These are phyloP conservation scores for Acipenser ruthenus DNA, from an alignment of 2,797 vertebrate genomes.

Conservation along the genomic window DNA sequence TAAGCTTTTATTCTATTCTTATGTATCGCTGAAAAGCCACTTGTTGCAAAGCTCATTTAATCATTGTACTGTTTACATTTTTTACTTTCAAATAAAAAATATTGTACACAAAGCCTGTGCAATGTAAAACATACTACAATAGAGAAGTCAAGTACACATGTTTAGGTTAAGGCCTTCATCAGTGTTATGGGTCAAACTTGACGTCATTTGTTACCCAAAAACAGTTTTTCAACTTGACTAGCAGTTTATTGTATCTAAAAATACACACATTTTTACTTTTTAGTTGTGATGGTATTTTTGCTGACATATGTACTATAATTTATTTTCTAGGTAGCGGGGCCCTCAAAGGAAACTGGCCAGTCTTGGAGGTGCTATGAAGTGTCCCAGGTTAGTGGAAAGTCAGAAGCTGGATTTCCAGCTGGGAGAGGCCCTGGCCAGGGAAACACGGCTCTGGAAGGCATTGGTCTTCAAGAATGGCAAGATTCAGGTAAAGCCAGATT, in stretches of 20 bases:
- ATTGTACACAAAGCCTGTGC: not conserved
- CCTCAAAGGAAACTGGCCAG: conserved; percentile 46
- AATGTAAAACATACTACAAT: not conserved
- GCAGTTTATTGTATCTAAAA: conserved; percentile 58
- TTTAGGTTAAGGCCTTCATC: no score
- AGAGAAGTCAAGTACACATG: no score
- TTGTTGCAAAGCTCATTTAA: no score
- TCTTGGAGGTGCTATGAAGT: conserved; percentile 50
- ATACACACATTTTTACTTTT: conserved; percentile 40
- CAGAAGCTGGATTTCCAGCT: conserved; percentile 43
- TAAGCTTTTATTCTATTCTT: no score
- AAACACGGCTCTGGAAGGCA: conserved; percentile 61
- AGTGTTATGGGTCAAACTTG: not conserved
- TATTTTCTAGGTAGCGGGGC: conserved; percentile 43
- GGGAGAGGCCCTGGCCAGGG: conserved; percentile 54
- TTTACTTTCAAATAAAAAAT: no score
- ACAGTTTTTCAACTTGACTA: not conserved
- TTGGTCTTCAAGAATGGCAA: conserved; percentile 52
- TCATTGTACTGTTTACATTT: no score
- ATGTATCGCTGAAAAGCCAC: no score
- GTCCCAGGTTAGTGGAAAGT: conserved; percentile 38
- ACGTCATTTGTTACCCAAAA: not conserved
- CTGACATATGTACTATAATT: not conserved
- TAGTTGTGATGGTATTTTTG: not conserved
- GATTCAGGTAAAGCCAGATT: conserved; percentile 47